Evolutionary conservation across 2,888 invertebrate species (phyloP).

Genomic region (Pterobdella sp.): DNA sequence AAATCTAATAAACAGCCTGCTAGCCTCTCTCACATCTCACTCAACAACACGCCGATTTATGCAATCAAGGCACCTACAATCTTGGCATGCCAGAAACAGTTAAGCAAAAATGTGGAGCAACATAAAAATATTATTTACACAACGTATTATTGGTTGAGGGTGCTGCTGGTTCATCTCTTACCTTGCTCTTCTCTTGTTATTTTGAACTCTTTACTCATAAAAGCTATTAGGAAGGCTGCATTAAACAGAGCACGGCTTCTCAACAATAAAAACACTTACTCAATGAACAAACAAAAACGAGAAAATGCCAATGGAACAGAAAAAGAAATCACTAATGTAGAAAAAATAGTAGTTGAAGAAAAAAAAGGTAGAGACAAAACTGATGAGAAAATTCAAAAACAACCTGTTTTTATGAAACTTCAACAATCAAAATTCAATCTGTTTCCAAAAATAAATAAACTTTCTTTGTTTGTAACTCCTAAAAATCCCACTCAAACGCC

Average conservation of each 20-base stretch:
- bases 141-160: conserved; percentile 23
- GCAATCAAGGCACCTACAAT: too few species aligned
- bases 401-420: too few species aligned
- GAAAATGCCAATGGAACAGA: neutral
- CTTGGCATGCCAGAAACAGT: neutral
- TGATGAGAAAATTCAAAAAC: too few species aligned
- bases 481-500: too few species aligned
- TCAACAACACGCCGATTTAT: too few species aligned
- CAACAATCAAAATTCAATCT: too few species aligned
- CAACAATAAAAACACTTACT: neutral
- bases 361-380: neutral
- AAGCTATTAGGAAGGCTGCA: conserved; percentile 14
- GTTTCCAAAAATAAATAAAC: too few species aligned
- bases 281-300: neutral
- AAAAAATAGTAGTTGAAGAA: neutral
- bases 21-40: too few species aligned
- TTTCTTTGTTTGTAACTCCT: too few species aligned
- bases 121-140: conserved; percentile 18
- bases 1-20: too few species aligned
- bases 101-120: neutral
- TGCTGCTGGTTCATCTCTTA: conserved; percentile 20
- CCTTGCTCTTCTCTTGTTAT: conserved; percentile 22
- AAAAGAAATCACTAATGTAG: neutral
- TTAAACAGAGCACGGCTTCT: conserved; percentile 4
- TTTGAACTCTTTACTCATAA: conserved; percentile 23